Evolutionary conservation across 1,140 invertebrate species (phyloP).

Genomic region (Pachypeltis micranthus): DNA sequence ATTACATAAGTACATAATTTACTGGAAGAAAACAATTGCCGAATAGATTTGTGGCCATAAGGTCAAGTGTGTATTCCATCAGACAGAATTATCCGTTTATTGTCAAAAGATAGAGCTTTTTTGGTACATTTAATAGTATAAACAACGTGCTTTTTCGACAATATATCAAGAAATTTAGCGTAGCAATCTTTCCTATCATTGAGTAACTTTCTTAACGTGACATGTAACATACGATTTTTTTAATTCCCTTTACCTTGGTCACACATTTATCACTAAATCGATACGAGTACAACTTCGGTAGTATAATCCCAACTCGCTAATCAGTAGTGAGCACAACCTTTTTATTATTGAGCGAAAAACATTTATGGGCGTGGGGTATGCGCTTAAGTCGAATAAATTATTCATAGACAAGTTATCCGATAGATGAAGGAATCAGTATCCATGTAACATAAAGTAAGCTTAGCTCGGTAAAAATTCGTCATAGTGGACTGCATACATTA

Average conservation of each 20-base stretch:
- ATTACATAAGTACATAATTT: too few species aligned
- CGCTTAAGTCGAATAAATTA: constrained; percentile 20
- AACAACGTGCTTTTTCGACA: constrained; percentile 19
- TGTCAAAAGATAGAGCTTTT: constrained; percentile 17
- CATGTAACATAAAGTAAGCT: constrained; percentile 29
- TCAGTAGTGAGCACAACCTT: constrained; percentile 35
- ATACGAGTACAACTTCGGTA: constrained; percentile 36
- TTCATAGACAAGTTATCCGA: constrained; percentile 22
- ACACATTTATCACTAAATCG: constrained; percentile 22
- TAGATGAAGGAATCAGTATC: constrained; percentile 36
- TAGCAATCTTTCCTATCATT: constrained; percentile 9
- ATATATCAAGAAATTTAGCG: constrained; percentile 14
- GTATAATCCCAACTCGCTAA: constrained; percentile 34
- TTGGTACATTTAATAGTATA: constrained; percentile 19
- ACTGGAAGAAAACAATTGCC: too few species aligned
- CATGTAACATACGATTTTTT: constrained; percentile 17
- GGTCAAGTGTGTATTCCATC: constrained; percentile 16
- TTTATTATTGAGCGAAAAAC: constrained; percentile 28
- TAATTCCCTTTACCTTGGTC: constrained; percentile 30
- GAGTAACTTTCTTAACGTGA: constrained; percentile 20
- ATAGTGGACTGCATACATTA: constrained; percentile 25
- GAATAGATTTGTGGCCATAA: constrained; percentile 16
- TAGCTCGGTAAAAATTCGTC: constrained; percentile 9
- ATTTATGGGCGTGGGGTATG: constrained; percentile 23
- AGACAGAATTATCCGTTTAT: constrained; percentile 16